Evolutionary conservation across 2,888 invertebrate genomes (phyloP), one percentile per base, ranked within the genome.

Genomic region (Synanthedon formicaeformis): DNA sequence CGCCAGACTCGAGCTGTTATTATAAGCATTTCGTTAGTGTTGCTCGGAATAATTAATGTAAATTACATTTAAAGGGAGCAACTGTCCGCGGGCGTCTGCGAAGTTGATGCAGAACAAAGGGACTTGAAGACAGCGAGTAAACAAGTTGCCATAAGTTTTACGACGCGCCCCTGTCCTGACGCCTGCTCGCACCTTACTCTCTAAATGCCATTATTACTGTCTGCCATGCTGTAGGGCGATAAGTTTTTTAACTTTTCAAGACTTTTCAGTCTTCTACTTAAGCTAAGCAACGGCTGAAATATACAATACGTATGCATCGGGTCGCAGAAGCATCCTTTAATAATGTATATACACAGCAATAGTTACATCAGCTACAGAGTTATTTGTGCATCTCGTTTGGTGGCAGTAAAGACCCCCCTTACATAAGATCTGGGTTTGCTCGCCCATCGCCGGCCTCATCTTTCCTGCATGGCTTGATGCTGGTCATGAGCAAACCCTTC

Each of bases 81-180:
- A 73, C 69, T 69, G 75, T 77, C 71, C 70, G 68, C 68, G 63
- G 69, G 74, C 72, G 80, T 80, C 81, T 77, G 69, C 67, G 57
- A 81, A 81, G 78, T 81, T 81, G 51, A 41, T 40, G 48, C 41
- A 6, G 48, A 45, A 40, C 50, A 50, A 50, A 40, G 40, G 34
- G 50, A 12, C 27, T 27, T 34, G 50, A 50, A 75, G 78, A 73
- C 75, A 69, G 67, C 66, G 69, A 71, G 77, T 82, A 83, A 83
- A 84, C 82, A 83, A 81, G 78, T 81, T 83, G 79, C 77, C 76
- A 78, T 78, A 80, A 82, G 81, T 81, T 83, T 73, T 66, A 63
- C 75, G 63, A 68, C 62, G 63, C 65, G 66, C 56, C 51, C 53
- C 71, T 64, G 67, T 56, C 53, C 53, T 72, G 75, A 70, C 73